Base-by-base conservation (phyloP, 2,888 invertebrate species). In the Aethes cnicana region DNA sequence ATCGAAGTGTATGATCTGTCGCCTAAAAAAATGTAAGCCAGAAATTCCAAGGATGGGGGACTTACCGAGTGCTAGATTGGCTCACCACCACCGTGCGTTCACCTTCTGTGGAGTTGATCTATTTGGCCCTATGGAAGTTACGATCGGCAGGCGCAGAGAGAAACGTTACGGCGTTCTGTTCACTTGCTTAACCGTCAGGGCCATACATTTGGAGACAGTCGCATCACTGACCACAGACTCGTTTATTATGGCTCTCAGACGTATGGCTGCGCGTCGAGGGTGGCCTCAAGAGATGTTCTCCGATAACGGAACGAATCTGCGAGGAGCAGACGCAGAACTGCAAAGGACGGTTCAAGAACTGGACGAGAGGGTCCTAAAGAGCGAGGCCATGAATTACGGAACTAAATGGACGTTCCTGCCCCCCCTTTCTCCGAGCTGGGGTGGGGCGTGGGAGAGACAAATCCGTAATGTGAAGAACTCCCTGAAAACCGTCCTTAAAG, bases 11-110 rank as follows among this genome's bases (percentile, higher is more conserved):
- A 39, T 39, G 39, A n/a, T 25, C 4, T 39, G 39, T 14, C 7
- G 25, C 14, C 23, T 39, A n/a, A 8, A 16, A n/a, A 39, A 25
- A 16, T 39, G 39, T 25, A 39, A 23, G 16, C 23, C 14, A 25
- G 39, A 39, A n/a, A 16, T 23, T 3, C 37, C 37, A 7, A 21
- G 37, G 14, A 37, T 37, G 37, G 37, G 37, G 4, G 37, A 37
- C 37, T 37, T 37, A 23, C 23, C 37, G 7, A 14, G 5, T 7
- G 39, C 39, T 14, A 4, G 39, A 9, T n/a, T 39, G 4, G 39
- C 39, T 2, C 39, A 39, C 16, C 39, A 39, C 9, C 16, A 25
- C 16, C 14, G 39, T 12, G 14, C 39, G n/a, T 25, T 30, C 14
- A 12, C 30, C n/a, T 30, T 30, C 9, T 30, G 30, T 14, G 30